These are phyloP conservation scores for Capra hircus DNA, from an alignment of 2,113 vertebrate species.

Conservation along the genomic window DNA sequence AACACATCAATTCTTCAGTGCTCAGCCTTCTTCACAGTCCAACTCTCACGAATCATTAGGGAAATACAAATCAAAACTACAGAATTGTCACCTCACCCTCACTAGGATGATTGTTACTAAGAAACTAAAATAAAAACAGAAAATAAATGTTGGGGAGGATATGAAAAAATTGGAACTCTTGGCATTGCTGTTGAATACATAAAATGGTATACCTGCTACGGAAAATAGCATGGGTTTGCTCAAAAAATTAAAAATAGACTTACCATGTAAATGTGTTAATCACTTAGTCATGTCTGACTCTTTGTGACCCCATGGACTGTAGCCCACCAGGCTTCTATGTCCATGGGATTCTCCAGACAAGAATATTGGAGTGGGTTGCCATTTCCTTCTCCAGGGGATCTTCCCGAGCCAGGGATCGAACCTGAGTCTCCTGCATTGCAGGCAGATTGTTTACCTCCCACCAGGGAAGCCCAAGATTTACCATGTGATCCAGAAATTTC, in stretches of 20 bases:
- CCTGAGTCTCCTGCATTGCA: neutral
- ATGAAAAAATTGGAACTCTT: neutral
- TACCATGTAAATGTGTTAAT: neutral
- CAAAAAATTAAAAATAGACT: neutral
- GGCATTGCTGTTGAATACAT: neutral
- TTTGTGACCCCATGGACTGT: neutral
- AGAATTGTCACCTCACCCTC: neutral
- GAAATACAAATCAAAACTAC: neutral
- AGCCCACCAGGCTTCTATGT: neutral
- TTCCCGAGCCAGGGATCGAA: neutral
- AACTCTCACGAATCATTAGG: neutral
- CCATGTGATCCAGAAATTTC: neutral
- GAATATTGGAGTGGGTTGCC: neutral
- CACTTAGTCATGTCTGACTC: neutral
- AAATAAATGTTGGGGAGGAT: neutral
- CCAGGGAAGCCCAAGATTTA: neutral
- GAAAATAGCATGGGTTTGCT: neutral
- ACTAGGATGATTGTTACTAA: neutral
- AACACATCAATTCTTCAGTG: too few species aligned
- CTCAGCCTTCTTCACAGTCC: too few species aligned
- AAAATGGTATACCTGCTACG: neutral
- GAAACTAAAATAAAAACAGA: neutral
- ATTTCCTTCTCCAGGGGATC: neutral
- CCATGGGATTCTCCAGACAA: neutral
- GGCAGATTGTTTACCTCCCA: neutral